Percentiles rank a stretch among this genome's conserved stretches.
Evolutionary conservation across 2,888 invertebrate species (phyloP).

Genomic region (Leptothorax acervorum): DNA sequence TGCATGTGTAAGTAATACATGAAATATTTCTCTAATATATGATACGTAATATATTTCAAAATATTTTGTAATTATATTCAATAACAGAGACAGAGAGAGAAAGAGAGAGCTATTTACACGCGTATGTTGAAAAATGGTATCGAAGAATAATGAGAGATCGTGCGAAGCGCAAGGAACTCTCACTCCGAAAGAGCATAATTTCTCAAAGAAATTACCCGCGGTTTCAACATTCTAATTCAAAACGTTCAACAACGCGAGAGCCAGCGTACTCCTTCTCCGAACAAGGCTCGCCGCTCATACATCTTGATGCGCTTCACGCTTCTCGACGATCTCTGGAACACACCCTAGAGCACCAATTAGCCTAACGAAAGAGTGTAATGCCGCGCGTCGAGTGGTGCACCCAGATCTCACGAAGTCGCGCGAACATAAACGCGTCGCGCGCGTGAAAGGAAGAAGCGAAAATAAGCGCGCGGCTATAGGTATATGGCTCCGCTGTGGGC

Average conservation of each 20-base stretch:
- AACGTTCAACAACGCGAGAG: slow-evolving; percentile 30
- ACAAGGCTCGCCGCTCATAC: neutral
- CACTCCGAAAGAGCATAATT: neutral
- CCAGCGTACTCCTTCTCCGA: neutral
- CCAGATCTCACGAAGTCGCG: slow-evolving; percentile 24
- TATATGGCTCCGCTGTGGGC: neutral
- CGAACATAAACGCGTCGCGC: slow-evolving; percentile 34
- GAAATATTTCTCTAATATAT: slow-evolving; percentile 11
- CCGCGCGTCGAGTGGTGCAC: neutral
- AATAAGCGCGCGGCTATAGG: neutral
- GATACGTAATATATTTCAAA: neutral
- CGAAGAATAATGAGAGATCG: neutral
- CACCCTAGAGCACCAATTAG: slow-evolving; percentile 42
- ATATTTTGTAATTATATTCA: neutral
- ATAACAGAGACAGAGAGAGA: neutral
- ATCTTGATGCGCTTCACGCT: slow-evolving; percentile 4
- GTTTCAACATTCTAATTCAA: slow-evolving; percentile 23
- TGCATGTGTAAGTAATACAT: neutral
- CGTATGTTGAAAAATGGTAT: neutral
- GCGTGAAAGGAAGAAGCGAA: slow-evolving; percentile 7
- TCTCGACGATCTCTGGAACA: slow-evolving; percentile 20
- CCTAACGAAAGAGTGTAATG: slow-evolving; percentile 33
- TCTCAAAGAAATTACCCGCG: slow-evolving; percentile 1
- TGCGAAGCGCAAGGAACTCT: neutral
- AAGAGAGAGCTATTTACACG: neutral